Evolutionary conservation across 2,113 vertebrate species (phyloP).

Genomic region (Percopsis transmontana): DNA sequence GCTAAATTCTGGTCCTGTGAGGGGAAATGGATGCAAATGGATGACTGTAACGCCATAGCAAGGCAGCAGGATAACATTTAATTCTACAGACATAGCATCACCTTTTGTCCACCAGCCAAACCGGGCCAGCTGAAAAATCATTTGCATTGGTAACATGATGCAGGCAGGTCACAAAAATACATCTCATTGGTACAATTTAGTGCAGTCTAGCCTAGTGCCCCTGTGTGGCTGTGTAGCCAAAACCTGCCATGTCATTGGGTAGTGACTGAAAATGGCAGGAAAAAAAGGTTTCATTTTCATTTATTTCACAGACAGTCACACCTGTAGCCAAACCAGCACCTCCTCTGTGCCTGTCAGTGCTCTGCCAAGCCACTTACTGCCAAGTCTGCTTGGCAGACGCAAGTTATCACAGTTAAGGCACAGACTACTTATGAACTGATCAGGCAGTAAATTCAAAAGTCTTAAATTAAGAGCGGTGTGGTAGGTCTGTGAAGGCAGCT

Average conservation of each 20-base stretch:
- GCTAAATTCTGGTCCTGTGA: slow-evolving; percentile 13
- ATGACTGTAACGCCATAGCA: slow-evolving; percentile 34
- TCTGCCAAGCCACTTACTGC: slow-evolving; percentile 55
- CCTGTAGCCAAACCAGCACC: slow-evolving; percentile 64
- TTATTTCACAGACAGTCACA: slow-evolving; percentile 67
- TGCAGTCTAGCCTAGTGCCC: slow-evolving; percentile 10
- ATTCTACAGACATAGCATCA: slow-evolving; percentile 56
- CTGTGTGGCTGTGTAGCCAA: slow-evolving; percentile 29
- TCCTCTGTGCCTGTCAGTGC: slow-evolving; percentile 44
- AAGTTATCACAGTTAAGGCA: slow-evolving; percentile 40
- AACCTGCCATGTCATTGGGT: slow-evolving; percentile 55
- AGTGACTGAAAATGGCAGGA: slow-evolving; percentile 56
- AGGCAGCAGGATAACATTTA: slow-evolving; percentile 36
- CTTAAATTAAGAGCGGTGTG: background rate
- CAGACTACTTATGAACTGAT: slow-evolving; percentile 47
- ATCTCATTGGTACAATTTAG: slow-evolving; percentile 28
- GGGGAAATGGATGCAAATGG: slow-evolving; percentile 26
- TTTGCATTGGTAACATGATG: slow-evolving; percentile 50
- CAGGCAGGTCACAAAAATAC: slow-evolving; percentile 56
- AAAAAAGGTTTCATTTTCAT: slow-evolving; percentile 63
- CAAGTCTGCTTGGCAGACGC: slow-evolving; percentile 49
- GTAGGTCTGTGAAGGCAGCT: background rate
- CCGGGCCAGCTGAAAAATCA: slow-evolving; percentile 61
- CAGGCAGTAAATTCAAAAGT: slow-evolving; percentile 20
- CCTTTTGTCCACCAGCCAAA: slow-evolving; percentile 53